Percentiles rank a stretch among this genome's conserved stretches.
Evolutionary conservation across 2,113 vertebrate genomes (phyloP).

Genomic region (Tragulus kanchil): DNA sequence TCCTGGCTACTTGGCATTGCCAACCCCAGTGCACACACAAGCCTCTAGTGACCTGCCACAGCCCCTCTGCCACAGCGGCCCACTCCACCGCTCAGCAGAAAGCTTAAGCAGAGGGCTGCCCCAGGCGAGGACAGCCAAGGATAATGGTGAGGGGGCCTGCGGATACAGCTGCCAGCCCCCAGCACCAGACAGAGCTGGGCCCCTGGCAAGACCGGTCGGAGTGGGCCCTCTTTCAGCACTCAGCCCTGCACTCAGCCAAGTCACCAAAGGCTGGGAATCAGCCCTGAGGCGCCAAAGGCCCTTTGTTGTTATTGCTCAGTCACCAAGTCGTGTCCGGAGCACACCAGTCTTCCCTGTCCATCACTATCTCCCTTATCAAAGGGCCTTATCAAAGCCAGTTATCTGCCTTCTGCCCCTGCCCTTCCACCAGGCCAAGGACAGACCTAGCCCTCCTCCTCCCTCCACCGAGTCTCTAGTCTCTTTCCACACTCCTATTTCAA

Average conservation of each 20-base stretch:
- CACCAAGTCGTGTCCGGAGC: neutral
- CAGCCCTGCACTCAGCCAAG: neutral
- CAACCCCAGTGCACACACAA: too few species aligned
- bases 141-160: fast-evolving
- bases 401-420: neutral
- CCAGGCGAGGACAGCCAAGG: neutral
- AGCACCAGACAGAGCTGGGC: neutral
- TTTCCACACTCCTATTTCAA: neutral
- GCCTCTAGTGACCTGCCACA: neutral
- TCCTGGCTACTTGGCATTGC: neutral
- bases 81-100: neutral
- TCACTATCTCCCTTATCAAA: neutral
- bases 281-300: neutral
- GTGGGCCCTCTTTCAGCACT: neutral
- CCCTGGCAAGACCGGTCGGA: neutral
- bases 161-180: neutral
- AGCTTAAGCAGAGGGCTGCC: neutral
- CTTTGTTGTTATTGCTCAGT: neutral
- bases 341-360: neutral
- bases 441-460: neutral
- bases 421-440: neutral
- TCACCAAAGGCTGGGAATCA: neutral
- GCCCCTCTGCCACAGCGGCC: neutral
- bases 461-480: neutral
- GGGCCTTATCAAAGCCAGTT: neutral